Conservation (phyloP, 1,140 invertebrate species). For the Telenomus remus region DNA sequence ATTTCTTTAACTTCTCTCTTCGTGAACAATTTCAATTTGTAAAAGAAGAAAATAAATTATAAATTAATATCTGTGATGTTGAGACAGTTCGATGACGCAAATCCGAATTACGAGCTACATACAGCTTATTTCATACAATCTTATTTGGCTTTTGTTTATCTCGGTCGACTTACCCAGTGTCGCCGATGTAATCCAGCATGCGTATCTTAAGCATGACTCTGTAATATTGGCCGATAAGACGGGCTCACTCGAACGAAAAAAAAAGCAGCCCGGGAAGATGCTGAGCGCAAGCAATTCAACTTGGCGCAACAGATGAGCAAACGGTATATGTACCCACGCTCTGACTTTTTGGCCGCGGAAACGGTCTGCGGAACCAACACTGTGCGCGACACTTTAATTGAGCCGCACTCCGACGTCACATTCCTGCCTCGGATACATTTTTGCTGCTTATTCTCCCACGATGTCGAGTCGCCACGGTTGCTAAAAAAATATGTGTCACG, state of each 20-base stretch:
- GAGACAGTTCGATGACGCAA: not conserved
- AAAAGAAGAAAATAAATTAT: too few species aligned
- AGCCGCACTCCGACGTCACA: constrained; percentile 26
- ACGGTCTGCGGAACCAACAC: constrained; percentile 30
- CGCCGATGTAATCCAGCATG: constrained; percentile 73
- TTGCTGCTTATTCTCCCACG: constrained; percentile 37
- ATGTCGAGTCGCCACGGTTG: constrained; percentile 23
- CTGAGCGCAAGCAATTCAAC: constrained; percentile 5
- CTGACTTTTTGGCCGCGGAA: constrained; percentile 17
- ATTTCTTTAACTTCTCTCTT: too few species aligned
- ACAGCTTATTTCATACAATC: constrained; percentile 8
- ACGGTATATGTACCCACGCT: constrained; percentile 32
- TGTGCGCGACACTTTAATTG: constrained; percentile 37
- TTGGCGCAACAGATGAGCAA: constrained; percentile 29
- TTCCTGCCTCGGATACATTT: constrained; percentile 34
- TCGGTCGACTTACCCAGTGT: constrained; percentile 68
- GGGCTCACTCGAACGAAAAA: constrained; percentile 8
- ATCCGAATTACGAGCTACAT: not conserved
- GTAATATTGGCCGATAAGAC: constrained; percentile 28
- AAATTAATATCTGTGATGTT: too few species aligned
- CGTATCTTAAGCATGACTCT: constrained; percentile 71
- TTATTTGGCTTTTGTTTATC: constrained; percentile 22
- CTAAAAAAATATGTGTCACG: constrained; percentile 28
- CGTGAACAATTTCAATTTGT: too few species aligned
- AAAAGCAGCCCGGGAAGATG: not conserved